Evolutionary conservation across 2,888 invertebrate species (phyloP), one percentile per base, ranked within the genome.

Genomic region (Chaetogeoica ovagalla): DNA sequence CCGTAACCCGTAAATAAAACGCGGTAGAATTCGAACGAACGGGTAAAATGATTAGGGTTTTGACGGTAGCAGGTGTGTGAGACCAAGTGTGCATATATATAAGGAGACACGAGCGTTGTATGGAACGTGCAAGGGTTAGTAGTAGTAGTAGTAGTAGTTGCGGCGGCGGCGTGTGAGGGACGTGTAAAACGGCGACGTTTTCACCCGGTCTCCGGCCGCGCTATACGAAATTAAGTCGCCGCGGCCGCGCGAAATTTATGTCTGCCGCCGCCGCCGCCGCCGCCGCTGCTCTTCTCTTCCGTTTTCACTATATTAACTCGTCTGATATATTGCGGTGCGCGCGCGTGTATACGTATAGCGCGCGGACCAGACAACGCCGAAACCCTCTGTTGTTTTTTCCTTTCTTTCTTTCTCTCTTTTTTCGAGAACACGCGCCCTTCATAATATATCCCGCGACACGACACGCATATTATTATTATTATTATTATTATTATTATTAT

Each of bases 11-110:
- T 5, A 43, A 43, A 43, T 43, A 43, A 43, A 30, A 30, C 30
- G 30, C 30, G 43, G 43, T 7, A 43, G n/a, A 7, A 43, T 43
- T 55, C 65, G 65, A 62, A 37, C 17, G 55, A 39, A 62, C 39
- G 74, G 52, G 39, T 8, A 39, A 74, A 74, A 74, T 74, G 74
- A 74, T 74, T 74, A 74, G 65, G 74, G 74, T 74, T 65, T 74
- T 23, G 74, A 30, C 62, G 19, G 63, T n/a, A 48, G 21, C 65
- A 13, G 63, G 74, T 39, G 48, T 21, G 21, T 11, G 55, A 21
- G 52, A 6, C n/a, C 2, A 48, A 17, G n/a, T n/a, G n/a, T n/a
- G n/a, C n/a, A 52, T 62, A 39, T 43, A n/a, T 71, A 43, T 43
- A 72, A 30, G 11, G 0, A 13, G 11, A 48, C 48, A 3, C 15